Evolutionary conservation across 1,140 invertebrate species (phyloP).

Genomic region (Zelostemma sp.): DNA sequence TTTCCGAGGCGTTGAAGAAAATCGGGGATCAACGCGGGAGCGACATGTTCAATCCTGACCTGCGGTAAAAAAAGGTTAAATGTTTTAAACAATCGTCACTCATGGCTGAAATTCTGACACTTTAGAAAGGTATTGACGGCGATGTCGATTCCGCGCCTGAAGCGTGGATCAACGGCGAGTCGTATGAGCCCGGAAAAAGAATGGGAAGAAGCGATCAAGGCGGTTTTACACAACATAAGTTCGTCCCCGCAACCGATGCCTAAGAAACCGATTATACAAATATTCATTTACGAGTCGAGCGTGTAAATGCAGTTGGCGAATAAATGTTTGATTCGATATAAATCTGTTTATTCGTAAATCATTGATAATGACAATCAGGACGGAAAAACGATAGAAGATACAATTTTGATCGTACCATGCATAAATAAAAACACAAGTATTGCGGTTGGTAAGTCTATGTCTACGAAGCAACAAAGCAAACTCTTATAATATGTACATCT

Average conservation of each 20-base stretch:
- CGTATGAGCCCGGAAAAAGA: conserved; percentile 66
- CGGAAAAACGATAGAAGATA: background rate
- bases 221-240: conserved; percentile 78
- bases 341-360: conserved; percentile 1
- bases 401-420: background rate
- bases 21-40: conserved; percentile 81
- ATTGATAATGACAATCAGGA: background rate
- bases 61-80: no score
- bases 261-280: conserved; percentile 80
- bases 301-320: conserved; percentile 38
- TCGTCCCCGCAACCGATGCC: conserved; percentile 68
- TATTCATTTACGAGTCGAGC: conserved; percentile 82
- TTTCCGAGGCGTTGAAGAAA: conserved; percentile 82
- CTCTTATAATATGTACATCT: background rate
- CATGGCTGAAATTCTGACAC: no score
- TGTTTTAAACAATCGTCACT: no score
- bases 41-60: conserved; percentile 78
- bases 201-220: conserved; percentile 80
- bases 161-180: conserved; percentile 46
- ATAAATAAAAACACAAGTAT: background rate
- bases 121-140: no score
- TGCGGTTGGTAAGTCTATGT: background rate
- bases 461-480: conserved; percentile 2
- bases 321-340: background rate
- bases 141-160: conserved; percentile 63